A percentile compares a stretch with the other conserved stretches of the same genome.
Evolutionary conservation across 1,140 invertebrate genomes (phyloP).

Genomic region (Cotesia vestalis): DNA sequence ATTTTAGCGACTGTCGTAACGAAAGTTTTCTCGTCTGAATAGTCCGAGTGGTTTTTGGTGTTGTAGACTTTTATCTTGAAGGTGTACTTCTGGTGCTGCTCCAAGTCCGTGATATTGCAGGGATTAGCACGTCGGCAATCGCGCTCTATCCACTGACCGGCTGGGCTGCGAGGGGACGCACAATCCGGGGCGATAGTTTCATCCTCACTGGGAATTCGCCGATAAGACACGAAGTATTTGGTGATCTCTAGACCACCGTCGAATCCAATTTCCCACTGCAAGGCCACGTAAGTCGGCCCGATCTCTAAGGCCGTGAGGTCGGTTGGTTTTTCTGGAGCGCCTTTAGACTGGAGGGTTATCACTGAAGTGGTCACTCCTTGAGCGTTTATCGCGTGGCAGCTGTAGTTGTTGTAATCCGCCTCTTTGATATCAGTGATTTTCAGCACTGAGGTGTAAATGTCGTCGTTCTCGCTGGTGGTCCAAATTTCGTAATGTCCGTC

Average conservation of each 20-base stretch:
- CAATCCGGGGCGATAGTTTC: constrained; percentile 72
- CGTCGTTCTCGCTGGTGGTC: constrained; percentile 81
- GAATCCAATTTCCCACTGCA: constrained; percentile 88
- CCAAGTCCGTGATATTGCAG: constrained; percentile 84
- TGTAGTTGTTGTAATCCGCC: constrained; percentile 89
- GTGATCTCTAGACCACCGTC: constrained; percentile 87
- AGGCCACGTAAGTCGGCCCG: constrained; percentile 78
- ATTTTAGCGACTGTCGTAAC: constrained; percentile 86
- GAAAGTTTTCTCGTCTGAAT: constrained; percentile 80
- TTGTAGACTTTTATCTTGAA: constrained; percentile 89
- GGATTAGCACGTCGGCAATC: constrained; percentile 86
- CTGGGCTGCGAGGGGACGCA: constrained; percentile 68
- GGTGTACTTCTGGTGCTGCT: constrained; percentile 83
- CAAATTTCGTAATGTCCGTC: constrained; percentile 88
- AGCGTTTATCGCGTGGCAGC: constrained; percentile 82
- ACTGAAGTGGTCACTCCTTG: constrained; percentile 79
- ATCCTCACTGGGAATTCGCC: constrained; percentile 69
- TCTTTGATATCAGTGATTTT: constrained; percentile 79
- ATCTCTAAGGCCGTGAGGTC: constrained; percentile 75
- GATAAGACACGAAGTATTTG: constrained; percentile 84
- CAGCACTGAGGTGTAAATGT: constrained; percentile 84
- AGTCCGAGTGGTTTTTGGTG: constrained; percentile 83
- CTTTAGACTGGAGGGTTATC: constrained; percentile 84
- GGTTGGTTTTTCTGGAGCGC: constrained; percentile 82
- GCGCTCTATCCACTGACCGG: constrained; percentile 78